Percentiles rank a stretch among this genome's conserved stretches.
Conservation (phyloP, 2,113 vertebrate genomes). For the Esox niger region DNA sequence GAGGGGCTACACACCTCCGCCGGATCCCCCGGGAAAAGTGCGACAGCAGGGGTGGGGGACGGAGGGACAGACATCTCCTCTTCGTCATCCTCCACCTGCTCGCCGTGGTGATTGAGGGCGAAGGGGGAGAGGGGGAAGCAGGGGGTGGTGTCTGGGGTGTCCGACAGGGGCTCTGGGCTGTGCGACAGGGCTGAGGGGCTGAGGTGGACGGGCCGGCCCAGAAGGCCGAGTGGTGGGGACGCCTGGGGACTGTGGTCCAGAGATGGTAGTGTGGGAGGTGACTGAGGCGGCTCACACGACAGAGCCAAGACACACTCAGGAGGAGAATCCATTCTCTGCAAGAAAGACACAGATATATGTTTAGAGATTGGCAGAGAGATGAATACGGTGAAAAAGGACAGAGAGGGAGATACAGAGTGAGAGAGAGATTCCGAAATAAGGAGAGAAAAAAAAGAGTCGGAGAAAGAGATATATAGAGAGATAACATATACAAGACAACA, state of each 20-base stretch:
- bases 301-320: slow-evolving; percentile 75
- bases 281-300: slow-evolving; percentile 69
- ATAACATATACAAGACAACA: background rate
- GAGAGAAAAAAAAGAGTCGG: background rate
- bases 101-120: slow-evolving; percentile 52
- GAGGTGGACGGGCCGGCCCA: slow-evolving; percentile 29
- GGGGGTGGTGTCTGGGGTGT: slow-evolving; percentile 55
- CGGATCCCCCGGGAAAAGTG: slow-evolving; percentile 64
- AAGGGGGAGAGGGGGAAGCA: slow-evolving; percentile 66
- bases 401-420: background rate
- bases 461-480: background rate
- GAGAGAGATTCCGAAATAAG: slow-evolving; percentile 4
- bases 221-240: slow-evolving; percentile 36
- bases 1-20: slow-evolving; percentile 58
- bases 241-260: slow-evolving; percentile 73
- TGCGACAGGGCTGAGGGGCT: slow-evolving; percentile 40
- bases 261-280: slow-evolving; percentile 68
- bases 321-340: slow-evolving; percentile 77
- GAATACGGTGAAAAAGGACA: slow-evolving; percentile 3
- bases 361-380: slow-evolving; percentile 8
- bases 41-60: slow-evolving; percentile 68
- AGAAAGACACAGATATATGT: slow-evolving; percentile 16
- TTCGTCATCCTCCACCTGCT: slow-evolving; percentile 40
- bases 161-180: slow-evolving; percentile 17
- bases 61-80: slow-evolving; percentile 56